phyloP scores from a whole-genome alignment of 2,888 invertebrate genomes.

The Didymodactylos carnosus region DNA sequence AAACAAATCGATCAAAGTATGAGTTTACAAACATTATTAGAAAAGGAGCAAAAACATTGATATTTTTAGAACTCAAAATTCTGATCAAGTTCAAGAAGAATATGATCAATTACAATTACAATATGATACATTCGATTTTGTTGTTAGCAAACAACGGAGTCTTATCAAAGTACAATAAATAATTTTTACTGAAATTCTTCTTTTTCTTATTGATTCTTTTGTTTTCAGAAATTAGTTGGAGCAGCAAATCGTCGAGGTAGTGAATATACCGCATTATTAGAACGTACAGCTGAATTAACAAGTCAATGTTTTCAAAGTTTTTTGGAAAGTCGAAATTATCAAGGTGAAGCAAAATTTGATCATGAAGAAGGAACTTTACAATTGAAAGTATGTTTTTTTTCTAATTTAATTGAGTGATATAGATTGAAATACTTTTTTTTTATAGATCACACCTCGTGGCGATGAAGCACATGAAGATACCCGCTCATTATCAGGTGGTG shows the following conservation, averaged over 20 bases:
- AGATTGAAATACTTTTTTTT: too few relatives aligned
- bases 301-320: not conserved
- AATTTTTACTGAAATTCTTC: not conserved
- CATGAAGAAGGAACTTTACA: conserved; percentile 6
- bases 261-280: not conserved
- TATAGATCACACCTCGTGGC: not conserved
- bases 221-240: not conserved
- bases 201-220: not conserved
- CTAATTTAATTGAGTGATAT: too few relatives aligned
- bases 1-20: not conserved
- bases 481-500: conserved; percentile 66
- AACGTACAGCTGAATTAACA: not conserved
- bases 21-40: not conserved
- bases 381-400: not conserved
- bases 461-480: conserved; percentile 20
- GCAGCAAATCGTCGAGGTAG: not conserved
- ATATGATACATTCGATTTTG: not conserved
- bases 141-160: not conserved
- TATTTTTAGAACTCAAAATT: not conserved
- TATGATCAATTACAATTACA: not conserved
- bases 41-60: not conserved
- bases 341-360: conserved; percentile 6
- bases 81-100: not conserved
- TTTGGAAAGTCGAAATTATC: conserved; percentile 7
- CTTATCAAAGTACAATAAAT: not conserved